These are phyloP conservation scores for Melangyna quadrimaculata DNA, from an alignment of 2,888 invertebrate species.

Conservation along the genomic window DNA sequence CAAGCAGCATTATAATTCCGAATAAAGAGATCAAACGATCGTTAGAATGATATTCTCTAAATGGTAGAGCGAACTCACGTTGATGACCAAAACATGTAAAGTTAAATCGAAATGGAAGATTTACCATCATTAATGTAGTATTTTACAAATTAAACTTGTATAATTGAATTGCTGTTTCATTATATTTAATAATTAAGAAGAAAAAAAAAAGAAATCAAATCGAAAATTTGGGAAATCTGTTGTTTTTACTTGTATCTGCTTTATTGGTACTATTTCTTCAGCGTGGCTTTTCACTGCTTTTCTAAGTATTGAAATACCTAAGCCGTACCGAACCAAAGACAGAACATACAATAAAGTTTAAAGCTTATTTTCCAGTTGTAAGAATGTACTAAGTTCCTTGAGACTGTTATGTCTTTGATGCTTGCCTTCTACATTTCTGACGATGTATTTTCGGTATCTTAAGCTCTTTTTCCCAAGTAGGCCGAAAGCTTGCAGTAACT, in stretches of 20 bases:
- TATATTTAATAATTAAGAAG: conserved; percentile 56
- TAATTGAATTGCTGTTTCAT: conserved; percentile 65
- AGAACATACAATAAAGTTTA: too few species aligned
- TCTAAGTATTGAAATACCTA: too few species aligned
- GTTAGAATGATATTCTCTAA: conserved; percentile 43
- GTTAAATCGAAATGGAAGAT: conserved; percentile 41
- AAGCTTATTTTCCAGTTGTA: too few species aligned
- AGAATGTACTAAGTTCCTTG: too few species aligned
- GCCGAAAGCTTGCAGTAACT: too few species aligned
- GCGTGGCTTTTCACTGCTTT: too few species aligned
- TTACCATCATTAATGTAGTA: conserved; percentile 61
- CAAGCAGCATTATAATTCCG: conserved; percentile 72
- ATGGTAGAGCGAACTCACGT: conserved; percentile 8
- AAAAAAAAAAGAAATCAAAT: conserved; percentile 21
- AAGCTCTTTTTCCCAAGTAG: too few species aligned
- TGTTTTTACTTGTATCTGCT: neutral
- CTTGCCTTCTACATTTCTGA: too few species aligned
- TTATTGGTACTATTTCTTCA: too few species aligned
- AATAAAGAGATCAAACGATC: conserved; percentile 57
- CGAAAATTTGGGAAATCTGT: neutral
- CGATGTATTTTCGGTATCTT: too few species aligned
- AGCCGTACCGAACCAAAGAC: too few species aligned
- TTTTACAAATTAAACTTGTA: conserved; percentile 62
- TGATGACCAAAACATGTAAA: conserved; percentile 55
- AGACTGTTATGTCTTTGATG: too few species aligned